phyloP scores from a whole-genome alignment of 2,113 vertebrate genomes.

The Columba livia region DNA sequence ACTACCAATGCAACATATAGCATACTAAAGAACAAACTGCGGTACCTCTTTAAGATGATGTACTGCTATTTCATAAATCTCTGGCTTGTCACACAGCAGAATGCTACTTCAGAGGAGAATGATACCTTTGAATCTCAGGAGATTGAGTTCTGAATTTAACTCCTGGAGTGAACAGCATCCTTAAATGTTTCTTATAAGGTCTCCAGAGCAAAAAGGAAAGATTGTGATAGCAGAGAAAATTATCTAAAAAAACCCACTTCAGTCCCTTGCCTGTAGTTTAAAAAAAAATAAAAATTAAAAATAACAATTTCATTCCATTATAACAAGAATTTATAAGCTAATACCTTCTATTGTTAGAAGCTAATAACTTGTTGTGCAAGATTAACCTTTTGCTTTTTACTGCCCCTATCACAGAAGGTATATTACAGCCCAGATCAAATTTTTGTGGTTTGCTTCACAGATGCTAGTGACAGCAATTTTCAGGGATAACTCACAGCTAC shows the following conservation, averaged over 20 bases:
- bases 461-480: background rate
- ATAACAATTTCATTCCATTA: background rate
- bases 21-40: background rate
- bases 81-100: background rate
- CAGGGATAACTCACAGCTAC: background rate
- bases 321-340: background rate
- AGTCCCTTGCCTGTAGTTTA: background rate
- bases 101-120: constrained; percentile 8
- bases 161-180: background rate
- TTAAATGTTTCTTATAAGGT: background rate
- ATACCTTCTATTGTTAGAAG: background rate
- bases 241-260: background rate
- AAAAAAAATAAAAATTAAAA: background rate
- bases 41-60: background rate
- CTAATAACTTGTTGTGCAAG: background rate
- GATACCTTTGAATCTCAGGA: constrained; percentile 20
- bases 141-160: background rate
- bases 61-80: background rate
- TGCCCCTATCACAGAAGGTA: background rate
- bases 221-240: background rate
- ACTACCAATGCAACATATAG: background rate
- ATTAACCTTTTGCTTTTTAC: background rate
- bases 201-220: background rate
- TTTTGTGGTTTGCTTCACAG: background rate
- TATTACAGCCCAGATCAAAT: background rate